Base-by-base conservation (phyloP, 1,140 invertebrate genomes). In the Trinorchestia longiramus region DNA sequence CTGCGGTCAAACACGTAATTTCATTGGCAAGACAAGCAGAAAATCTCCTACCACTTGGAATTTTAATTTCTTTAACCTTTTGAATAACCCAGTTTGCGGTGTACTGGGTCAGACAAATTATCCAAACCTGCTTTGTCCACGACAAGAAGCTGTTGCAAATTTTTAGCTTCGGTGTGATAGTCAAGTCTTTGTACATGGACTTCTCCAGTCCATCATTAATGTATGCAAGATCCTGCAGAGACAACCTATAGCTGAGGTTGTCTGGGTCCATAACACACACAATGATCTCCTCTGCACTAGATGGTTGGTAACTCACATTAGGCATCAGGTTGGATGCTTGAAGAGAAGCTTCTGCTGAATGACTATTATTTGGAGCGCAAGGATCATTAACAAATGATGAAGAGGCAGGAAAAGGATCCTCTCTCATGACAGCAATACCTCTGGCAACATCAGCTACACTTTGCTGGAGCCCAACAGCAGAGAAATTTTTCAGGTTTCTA, bases 381-480 rank as follows among this genome's bases (percentile, higher is more conserved):
- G 41, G 88, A 42, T 90, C 28, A 90, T 90, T 42, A 17, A 90
- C 88, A 90, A 42, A 42, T 42, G 41, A 90, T 3, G 88, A 42
- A 36, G 62, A 4, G 0, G 43, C 4, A 90, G 88, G 88, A 15
- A 90, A 19, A 41, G 88, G 17, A 19, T 15, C 88, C 4, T 90
- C 88, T 11, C 43, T 41, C 28, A 42, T 45, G 40, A 0, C 92
- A 47, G 43, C 92, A 94, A 40, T 36, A n/a, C 40, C 40, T 1
- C 92, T 94, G 92, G 92, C 92, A 47, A 94, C 3, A 40, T 94
- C 44, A n/a, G 92, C 92, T 43, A 94, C 92, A 94, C 92, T 94
- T 94, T 45, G 44, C 44, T 94, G 92, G 15, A 94, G 44, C 3
- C 47, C 8, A 19, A 23, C 40, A 8, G 92, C 92, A 94, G 41